A percentile compares a stretch with the other conserved stretches of the same genome.
These are phyloP conservation scores for Lucilia sericata DNA, from an alignment of 1,140 invertebrate species.

Conservation along the genomic window DNA sequence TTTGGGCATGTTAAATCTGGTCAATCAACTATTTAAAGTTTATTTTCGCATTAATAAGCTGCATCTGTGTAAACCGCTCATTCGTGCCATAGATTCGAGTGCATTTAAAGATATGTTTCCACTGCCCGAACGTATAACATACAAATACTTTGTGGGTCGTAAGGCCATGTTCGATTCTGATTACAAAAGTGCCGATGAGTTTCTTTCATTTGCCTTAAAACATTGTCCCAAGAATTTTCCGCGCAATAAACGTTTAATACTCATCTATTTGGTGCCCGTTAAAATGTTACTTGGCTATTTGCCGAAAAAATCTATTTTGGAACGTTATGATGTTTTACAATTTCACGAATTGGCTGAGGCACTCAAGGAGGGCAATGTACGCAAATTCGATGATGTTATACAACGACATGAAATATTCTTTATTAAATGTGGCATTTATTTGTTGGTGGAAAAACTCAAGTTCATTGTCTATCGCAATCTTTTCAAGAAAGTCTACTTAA, in stretches of 20 bases:
- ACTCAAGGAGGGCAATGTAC: constrained; percentile 90
- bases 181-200: constrained; percentile 91
- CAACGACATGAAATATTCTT: constrained; percentile 91
- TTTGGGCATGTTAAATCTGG: constrained; percentile 94
- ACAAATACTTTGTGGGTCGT: constrained; percentile 95
- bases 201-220: constrained; percentile 92
- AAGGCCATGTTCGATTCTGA: constrained; percentile 99
- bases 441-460: constrained; percentile 96
- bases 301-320: constrained; percentile 82
- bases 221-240: constrained; percentile 85
- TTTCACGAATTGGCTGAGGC: constrained; percentile 90
- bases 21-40: constrained; percentile 98
- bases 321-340: constrained; percentile 91
- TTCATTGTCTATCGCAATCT: constrained; percentile 96
- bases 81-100: constrained; percentile 94
- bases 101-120: constrained; percentile 90
- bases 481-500: constrained; percentile 94
- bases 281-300: constrained; percentile 96
- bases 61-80: constrained; percentile 96
- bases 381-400: constrained; percentile 87
- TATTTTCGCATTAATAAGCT: constrained; percentile 98
- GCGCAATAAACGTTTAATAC: constrained; percentile 93
- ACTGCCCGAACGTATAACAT: constrained; percentile 90
- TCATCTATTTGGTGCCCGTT: constrained; percentile 96
- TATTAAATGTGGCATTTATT: constrained; percentile 94